Conservation (phyloP, 1,140 invertebrate species). For the Leptestheria dahalacensis region DNA sequence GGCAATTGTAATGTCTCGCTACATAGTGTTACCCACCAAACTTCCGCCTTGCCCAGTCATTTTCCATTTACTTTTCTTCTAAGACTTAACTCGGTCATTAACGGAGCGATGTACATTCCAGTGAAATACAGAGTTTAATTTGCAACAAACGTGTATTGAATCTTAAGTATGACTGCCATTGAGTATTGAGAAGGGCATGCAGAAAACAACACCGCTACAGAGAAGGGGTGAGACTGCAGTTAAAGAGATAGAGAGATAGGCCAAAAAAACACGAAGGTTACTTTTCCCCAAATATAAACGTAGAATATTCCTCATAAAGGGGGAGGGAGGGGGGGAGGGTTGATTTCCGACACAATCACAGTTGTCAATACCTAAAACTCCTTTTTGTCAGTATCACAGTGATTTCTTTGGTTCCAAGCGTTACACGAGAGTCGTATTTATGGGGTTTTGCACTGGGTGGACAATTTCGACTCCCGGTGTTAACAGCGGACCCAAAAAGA, state of each 20-base stretch:
- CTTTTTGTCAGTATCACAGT: background rate
- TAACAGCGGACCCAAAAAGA: no score
- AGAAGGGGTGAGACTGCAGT: no score
- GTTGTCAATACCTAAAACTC: background rate
- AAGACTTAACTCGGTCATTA: background rate
- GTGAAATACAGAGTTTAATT: background rate
- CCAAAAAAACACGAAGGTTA: no score
- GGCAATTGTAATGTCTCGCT: no score
- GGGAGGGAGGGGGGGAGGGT: background rate
- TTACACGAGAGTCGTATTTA: background rate
- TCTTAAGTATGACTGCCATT: background rate
- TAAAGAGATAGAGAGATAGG: no score
- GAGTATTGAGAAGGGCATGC: background rate
- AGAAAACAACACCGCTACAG: background rate
- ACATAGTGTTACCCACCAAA: background rate
- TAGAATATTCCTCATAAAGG: background rate
- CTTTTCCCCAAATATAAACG: background rate
- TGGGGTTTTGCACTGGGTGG: slow-evolving; percentile 11
- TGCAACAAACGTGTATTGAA: background rate
- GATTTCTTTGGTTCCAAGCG: background rate
- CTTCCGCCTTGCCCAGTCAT: background rate
- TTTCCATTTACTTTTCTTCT: background rate
- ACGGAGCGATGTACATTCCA: no score
- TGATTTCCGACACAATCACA: background rate
- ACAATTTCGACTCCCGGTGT: slow-evolving; percentile 2